phyloP scores from a whole-genome alignment of 2,888 invertebrate species.

The Machimus atricapillus region DNA sequence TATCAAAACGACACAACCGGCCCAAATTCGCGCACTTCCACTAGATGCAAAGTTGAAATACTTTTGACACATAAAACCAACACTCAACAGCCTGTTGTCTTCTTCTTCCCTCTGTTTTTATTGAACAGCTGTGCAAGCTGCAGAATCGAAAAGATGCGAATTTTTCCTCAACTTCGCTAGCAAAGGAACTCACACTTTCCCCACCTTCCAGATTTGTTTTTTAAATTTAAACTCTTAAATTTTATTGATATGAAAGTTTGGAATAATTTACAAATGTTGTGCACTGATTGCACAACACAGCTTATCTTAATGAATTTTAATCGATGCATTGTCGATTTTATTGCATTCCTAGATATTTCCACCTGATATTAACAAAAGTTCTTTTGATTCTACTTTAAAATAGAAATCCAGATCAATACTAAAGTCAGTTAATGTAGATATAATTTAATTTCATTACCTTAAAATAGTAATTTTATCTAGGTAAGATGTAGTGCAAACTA shows the following conservation, averaged over 20 bases:
- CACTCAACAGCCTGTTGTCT: background rate
- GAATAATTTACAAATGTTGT: background rate
- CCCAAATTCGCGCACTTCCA: background rate
- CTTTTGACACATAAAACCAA: background rate
- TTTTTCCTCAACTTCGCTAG: background rate
- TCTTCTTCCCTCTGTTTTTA: background rate
- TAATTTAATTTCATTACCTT: too few relatives aligned
- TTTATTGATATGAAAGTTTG: background rate
- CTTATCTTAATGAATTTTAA: background rate
- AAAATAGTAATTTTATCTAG: too few relatives aligned
- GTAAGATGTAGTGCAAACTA: too few relatives aligned
- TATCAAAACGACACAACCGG: background rate
- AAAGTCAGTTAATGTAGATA: background rate
- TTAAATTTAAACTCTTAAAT: background rate
- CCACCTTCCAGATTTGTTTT: background rate
- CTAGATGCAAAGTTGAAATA: background rate
- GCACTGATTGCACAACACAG: background rate
- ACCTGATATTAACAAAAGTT: too few relatives aligned
- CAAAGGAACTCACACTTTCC: background rate
- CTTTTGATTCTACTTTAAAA: background rate
- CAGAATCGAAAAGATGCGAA: background rate
- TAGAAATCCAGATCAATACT: background rate
- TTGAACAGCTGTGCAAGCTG: background rate
- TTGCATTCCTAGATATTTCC: too few relatives aligned
- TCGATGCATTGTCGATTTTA: background rate